Percentiles rank a stretch among this genome's conserved stretches.
Conservation (phyloP, 92 coral and sea anemone genomes). For the Zoanthus sansibaricus region DNA sequence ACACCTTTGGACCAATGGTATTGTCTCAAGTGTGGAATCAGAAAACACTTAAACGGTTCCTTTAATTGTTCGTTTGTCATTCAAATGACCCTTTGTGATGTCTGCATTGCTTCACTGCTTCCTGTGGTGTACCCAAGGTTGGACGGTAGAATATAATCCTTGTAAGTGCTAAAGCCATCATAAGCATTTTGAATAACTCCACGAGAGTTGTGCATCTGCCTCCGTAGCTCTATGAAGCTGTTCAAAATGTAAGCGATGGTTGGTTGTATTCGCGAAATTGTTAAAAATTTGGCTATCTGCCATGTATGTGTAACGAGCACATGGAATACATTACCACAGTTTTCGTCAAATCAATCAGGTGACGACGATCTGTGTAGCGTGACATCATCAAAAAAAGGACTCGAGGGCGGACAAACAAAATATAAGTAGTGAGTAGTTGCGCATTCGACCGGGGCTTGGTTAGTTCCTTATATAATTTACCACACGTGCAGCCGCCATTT, state of each 20-base stretch:
- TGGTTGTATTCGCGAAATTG: constrained; percentile 40
- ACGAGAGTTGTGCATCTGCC: not conserved
- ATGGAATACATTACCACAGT: constrained; percentile 84
- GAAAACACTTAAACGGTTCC: constrained; percentile 95
- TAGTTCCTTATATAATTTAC: not conserved
- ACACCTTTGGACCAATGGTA: constrained; percentile 90
- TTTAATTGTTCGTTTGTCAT: constrained; percentile 97
- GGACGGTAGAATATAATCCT: constrained; percentile 29
- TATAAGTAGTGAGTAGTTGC: constrained; percentile 2
- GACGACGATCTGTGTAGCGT: constrained; percentile 61
- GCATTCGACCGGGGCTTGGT: not conserved
- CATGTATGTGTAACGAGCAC: constrained; percentile 76
- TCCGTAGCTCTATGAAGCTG: not conserved
- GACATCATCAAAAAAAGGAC: constrained; percentile 48
- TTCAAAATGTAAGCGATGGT: constrained; percentile 13
- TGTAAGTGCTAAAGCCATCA: constrained; percentile 12
- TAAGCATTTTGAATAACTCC: not conserved
- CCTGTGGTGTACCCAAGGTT: constrained; percentile 40
- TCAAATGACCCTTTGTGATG: constrained; percentile 76
- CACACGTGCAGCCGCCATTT: constrained; percentile 3
- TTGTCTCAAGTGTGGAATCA: constrained; percentile 78
- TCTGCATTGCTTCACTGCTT: constrained; percentile 57
- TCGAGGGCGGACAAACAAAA: constrained; percentile 49
- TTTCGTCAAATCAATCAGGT: constrained; percentile 52
- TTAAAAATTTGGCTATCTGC: constrained; percentile 75